Base-by-base conservation (phyloP, 2,888 invertebrate species). In the Fissipunctia ypsillon region DNA sequence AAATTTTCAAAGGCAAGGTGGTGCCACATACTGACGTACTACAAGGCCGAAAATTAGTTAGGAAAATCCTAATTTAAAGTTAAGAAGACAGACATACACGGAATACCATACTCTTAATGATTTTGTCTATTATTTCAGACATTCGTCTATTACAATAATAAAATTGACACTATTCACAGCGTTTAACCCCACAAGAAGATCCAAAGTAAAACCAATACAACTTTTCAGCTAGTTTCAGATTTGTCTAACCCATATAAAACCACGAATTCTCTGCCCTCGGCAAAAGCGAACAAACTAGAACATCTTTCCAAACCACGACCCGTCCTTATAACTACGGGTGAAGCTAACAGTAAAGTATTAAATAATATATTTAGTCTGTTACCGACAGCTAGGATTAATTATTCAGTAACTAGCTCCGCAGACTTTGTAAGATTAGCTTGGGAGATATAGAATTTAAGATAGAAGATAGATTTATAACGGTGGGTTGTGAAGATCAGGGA, bases 291-390 rank as follows among this genome's bases (percentile, higher is more conserved):
- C 82, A 72, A 80, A 85, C 80, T 78, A 79, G 82, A 82, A 81
- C 74, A 65, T 82, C 82, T 81, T 72, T n/a, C 72, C 72, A 68
- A 80, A 81, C 84, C 77, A 69, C 83, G 77, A 73, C 83, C 81
- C 79, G 25, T 81, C 84, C 82, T 81, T 87, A 85, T 87, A 86
- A 84, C 85, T 83, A 76, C 84, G 88, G 86, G 89, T 89, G 88
- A 88, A 87, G 86, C 84, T 82, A 84, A 84, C 86, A 87, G 85
- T 87, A 78, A 83, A 88, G 83, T 80, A 84, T 87, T 87, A 85
- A 86, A 88, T 89, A 81, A 86, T 87, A 86, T 86, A 87, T 87
- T 82, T 84, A 76, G 81, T 73, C 73, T 60, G 78, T 35, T 72
- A 68, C 73, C 69, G 67, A 73, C 72, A 83, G 64, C 72, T 60